Base-by-base conservation (phyloP, 2,888 invertebrate genomes). In the Drosophila crucigera region DNA sequence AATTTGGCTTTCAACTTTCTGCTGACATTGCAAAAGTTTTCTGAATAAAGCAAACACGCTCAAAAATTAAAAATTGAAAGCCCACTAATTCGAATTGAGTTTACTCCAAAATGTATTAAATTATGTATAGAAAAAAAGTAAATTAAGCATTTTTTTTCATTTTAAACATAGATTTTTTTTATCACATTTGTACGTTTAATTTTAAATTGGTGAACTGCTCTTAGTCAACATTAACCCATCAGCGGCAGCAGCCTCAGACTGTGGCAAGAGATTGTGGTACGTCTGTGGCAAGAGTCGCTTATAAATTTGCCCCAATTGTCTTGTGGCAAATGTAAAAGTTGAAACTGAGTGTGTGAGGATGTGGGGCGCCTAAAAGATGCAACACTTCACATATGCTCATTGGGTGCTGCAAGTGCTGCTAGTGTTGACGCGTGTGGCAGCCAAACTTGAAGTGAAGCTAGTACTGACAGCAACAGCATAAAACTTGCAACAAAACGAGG, bases 401-500 rank as follows among this genome's bases (percentile, higher is more conserved):
- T 70, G 72, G 76, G 39, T 62, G 56, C 30, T 39, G 56, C 56
- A 39, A 50, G 28, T 50, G 50, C 30, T 50, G 72, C 68, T 73
- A 74, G 82, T 80, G 83, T 73, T 71, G 81, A 82, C 72, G 78
- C 65, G 73, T 80, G 70, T 63, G 58, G 54, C 66, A 59, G 58
- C 53, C 65, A 59, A 41, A 54, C 25, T 30, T 64, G 22, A 11
- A 47, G n/a, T 4, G 31, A 33, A 31, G 30, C 25, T 9, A 28
- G 33, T 50, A 25, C 25, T 4, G 25, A 47, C 47, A 43, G 54
- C 28, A 16, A 54, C 64, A 65, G 68, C 66, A 78, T 82, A 80
- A 83, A 89, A 86, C 76, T 78, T 78, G 84, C 84, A 82, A 82
- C 76, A 80, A 79, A 84, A 81, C 83, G 75, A 75, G 56, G 30